These are phyloP conservation scores for Podarcis siculus DNA, from an alignment of 2,797 vertebrate species.

Conservation along the genomic window DNA sequence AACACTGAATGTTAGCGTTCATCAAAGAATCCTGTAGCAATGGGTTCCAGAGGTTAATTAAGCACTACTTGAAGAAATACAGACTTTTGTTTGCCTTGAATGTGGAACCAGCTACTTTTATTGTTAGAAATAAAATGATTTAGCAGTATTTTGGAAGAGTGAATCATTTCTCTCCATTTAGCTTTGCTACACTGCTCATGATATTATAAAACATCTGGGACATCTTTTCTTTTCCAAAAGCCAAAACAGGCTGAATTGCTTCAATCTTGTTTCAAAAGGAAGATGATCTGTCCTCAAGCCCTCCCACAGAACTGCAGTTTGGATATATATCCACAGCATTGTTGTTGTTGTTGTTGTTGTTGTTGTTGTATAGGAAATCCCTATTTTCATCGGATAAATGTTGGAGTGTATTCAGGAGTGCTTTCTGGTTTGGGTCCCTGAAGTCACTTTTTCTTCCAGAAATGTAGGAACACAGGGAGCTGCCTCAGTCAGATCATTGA, in stretches of 20 bases:
- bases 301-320: background rate
- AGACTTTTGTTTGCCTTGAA: background rate
- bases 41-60: conserved; percentile 5
- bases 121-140: background rate
- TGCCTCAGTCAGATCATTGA: no score
- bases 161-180: background rate
- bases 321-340: no score
- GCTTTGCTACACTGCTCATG: background rate
- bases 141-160: background rate
- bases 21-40: background rate
- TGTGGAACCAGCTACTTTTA: background rate
- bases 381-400: no score
- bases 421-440: background rate
- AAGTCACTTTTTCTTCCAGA: background rate
- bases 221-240: background rate
- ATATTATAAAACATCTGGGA: background rate
- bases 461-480: no score
- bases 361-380: no score
- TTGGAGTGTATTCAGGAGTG: no score
- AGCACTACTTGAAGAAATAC: background rate
- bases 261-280: background rate
- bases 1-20: background rate
- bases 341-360: no score
- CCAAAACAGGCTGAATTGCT: background rate
- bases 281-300: background rate